Evolutionary conservation across 2,888 invertebrate genomes (phyloP), one percentile per base, ranked within the genome.

Genomic region (Ochropleura leucogaster): DNA sequence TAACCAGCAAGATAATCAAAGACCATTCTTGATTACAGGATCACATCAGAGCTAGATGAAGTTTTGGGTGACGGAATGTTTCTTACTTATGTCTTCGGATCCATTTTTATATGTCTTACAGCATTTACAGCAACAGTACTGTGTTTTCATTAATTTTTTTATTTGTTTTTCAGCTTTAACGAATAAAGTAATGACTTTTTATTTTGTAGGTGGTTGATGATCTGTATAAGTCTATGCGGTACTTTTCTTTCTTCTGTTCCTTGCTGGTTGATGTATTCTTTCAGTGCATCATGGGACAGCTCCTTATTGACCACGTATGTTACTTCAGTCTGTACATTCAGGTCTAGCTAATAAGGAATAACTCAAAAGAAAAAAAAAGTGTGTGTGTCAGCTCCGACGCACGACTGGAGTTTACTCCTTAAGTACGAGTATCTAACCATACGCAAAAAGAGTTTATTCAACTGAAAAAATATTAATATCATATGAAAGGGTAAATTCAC

Each of bases 81-180:
- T 64, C 76, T 95, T 3, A 93, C 92, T 62, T 96, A 94, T 76
- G 85, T 91, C 14, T 93, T 94, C 78, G 95, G 95, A 75, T 92
- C 95, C 0, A 89, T 95, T 46, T 94, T 96, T 69, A 93, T 96
- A 84, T 94, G 95, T 68, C 90, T 95, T 3, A 95, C 96, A 51
- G 93, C 93, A 75, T 95, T 94, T 81, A 94, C 95, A 44, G 93
- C 93, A 62, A 93, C 94, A 77, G 96, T 96, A 89, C 88, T 82
- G 49, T 78, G 0, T 44, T 40, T 64, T 55, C 0, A 44, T 16
- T 42, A 14, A 46, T 4, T 2, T 46, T 59, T 30, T 51, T 12
- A 40, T 0, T 40, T 18, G 12, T 53, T 3, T 69, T 3, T 3
- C 16, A 7, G 5, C 7, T 42, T 12, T 46, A 6, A 51, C n/a